Conservation (phyloP, 2,888 invertebrate genomes). For the Nebria salina region DNA sequence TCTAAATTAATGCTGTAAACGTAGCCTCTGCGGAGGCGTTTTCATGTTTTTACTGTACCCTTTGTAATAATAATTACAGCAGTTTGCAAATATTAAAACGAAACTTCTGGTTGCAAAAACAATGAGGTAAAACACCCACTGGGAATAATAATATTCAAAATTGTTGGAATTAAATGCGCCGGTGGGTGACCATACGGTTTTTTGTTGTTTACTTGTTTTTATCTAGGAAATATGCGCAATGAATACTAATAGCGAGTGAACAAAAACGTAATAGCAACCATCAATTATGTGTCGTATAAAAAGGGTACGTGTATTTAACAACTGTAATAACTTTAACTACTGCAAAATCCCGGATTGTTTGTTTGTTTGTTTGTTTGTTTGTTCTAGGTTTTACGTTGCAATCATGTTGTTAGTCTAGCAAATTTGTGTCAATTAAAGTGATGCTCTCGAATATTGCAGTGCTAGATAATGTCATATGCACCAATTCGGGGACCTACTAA, state of each 20-base stretch:
- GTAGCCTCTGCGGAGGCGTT: not conserved
- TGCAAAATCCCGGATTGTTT: not conserved
- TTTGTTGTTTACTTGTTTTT: not conserved
- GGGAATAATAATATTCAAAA: not conserved
- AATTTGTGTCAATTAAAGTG: not conserved
- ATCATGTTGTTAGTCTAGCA: not conserved
- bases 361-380: not conserved
- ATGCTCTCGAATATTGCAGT: too few species aligned
- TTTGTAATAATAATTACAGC: not conserved
- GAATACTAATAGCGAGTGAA: not conserved
- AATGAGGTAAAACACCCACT: not conserved
- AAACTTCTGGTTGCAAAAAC: not conserved
- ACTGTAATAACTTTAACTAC: not conserved
- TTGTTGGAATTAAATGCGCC: not conserved
- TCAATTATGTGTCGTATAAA: not conserved
- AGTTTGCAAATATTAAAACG: slow-evolving; percentile 1
- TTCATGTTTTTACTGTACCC: not conserved
- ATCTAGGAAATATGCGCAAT: not conserved
- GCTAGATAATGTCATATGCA: too few species aligned
- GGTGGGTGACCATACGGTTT: not conserved
- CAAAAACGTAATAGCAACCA: not conserved
- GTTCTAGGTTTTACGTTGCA: not conserved
- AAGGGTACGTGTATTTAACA: not conserved
- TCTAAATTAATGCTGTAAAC: not conserved
- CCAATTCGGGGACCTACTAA: too few species aligned